Base-by-base conservation (phyloP, 2,888 invertebrate genomes). In the Microchrysa polita region DNA sequence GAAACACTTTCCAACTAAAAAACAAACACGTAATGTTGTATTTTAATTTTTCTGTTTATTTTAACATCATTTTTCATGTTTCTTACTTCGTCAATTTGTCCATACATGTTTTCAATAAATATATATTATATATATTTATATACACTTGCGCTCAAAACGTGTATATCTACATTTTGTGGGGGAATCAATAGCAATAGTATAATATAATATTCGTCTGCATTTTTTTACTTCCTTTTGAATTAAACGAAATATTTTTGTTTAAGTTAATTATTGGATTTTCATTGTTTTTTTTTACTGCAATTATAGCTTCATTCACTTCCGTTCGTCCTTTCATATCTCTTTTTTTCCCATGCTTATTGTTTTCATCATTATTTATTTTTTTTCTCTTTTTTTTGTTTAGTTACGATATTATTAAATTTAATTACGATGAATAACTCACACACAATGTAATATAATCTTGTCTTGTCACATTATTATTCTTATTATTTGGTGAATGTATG, bases 81-180 rank as follows among this genome's bases (percentile, higher is more conserved):
- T 65, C 48, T 65, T 48, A 65, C 65, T 65, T 65, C 16, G 10
- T 65, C 48, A 48, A 48, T 42, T 16, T 65, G 27, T 65, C 48
- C 44, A 65, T 48, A 65, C 65, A 65, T 65, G 61, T 61, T 65
- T 65, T 65, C 65, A 65, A 65, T 65, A 65, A 65, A 65, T 65
- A 65, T 65, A 63, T 63, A 63, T n/a, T n/a, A n/a, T n/a, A n/a
- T 63, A 20, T 16, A 44, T 61, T 22, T 65, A 65, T 48, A 65
- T 65, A 65, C 65, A 65, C 65, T 65, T 65, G 65, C 48, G 16
- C 57, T 69, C 55, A 55, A 69, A 69, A 55, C 55, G 69, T 69
- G 69, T 69, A 69, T 69, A 69, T 69, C 69, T 69, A 69, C 57
- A 69, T 48, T 22, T n/a, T n/a, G n/a, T n/a, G n/a, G 65, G 57